Evolutionary conservation across 1,140 invertebrate species (phyloP), one percentile per base, ranked within the genome.

Genomic region (Drosophila kanapiae): DNA sequence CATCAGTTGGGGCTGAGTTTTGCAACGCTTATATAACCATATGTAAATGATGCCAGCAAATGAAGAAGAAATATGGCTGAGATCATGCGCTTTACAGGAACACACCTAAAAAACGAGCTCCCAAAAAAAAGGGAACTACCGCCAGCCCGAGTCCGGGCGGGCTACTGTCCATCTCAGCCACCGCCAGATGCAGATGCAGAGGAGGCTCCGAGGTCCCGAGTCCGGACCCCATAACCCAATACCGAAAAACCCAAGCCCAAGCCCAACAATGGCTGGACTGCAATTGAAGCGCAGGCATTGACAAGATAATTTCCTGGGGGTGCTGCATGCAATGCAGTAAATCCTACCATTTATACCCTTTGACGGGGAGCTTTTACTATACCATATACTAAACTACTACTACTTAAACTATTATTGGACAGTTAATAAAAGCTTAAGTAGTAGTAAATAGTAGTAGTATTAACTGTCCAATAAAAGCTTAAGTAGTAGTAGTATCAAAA

Each of bases 241-340:
- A 37, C 47, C 60, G n/a, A 51, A 49, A 23, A 51, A 38, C 58
- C 67, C 63, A 78, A 72, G 65, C 79, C 43, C 67, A 76, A 57
- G 57, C 72, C 75, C 75, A 78, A 68, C 63, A 59, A 70, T 37
- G 37, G 51, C 78, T 63, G 75, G 70, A 82, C 79, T 63, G 61
- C 82, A 82, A 86, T 86, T 86, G 82, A 86, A 86, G 82, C 82
- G 65, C 79, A 86, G 76, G 79, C 84, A 88, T 87, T 87, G 83
- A 87, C 83, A 87, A 87, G 84, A 87, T 87, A 87, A 87, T 87
- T 87, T 77, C 67, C 80, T 77, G 75, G 83, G 81, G 80, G 75
- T 78, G 83, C 80, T 77, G 84, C 83, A 77, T 79, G 70, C 83
- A 56, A 77, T 82, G 57, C 76, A 68, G 80, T 70, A 83, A 86